Conservation (phyloP, 2,888 invertebrate genomes). For the Acanthacorydalis orientalis region DNA sequence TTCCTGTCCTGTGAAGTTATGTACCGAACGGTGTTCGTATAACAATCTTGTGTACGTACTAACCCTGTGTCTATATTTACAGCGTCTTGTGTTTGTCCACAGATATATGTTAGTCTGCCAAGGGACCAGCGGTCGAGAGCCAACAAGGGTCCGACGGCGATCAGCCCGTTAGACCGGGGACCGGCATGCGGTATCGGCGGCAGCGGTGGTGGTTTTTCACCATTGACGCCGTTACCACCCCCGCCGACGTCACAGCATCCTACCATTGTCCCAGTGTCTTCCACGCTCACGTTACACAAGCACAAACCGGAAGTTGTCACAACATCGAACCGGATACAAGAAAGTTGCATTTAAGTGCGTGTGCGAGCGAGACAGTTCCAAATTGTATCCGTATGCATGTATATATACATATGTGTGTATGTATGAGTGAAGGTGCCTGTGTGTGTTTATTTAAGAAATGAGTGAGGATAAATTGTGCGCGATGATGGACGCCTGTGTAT, state of each 20-base stretch:
- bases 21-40: too few species aligned
- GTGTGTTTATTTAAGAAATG: too few species aligned
- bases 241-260: conserved; percentile 18
- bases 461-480: too few species aligned
- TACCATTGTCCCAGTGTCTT: conserved; percentile 37
- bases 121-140: conserved; percentile 23
- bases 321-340: conserved; percentile 74
- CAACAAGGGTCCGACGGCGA: conserved; percentile 46
- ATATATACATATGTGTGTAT: too few species aligned
- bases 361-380: too few species aligned
- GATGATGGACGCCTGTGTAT: too few species aligned
- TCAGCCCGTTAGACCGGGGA: conserved; percentile 28
- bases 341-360: conserved; percentile 68
- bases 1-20: too few species aligned
- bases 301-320: conserved; percentile 74
- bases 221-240: conserved; percentile 18
- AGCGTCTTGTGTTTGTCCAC: conserved; percentile 21
- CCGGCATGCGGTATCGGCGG: conserved; percentile 12
- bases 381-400: too few species aligned
- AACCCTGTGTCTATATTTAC: too few species aligned
- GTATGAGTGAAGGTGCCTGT: too few species aligned
- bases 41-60: too few species aligned
- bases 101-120: conserved; percentile 64
- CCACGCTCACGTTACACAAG: conserved; percentile 62
- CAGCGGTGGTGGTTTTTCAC: conserved; percentile 11